These are phyloP conservation scores for Chrysolina oricalcia DNA, from an alignment of 2,888 invertebrate species.

Conservation along the genomic window DNA sequence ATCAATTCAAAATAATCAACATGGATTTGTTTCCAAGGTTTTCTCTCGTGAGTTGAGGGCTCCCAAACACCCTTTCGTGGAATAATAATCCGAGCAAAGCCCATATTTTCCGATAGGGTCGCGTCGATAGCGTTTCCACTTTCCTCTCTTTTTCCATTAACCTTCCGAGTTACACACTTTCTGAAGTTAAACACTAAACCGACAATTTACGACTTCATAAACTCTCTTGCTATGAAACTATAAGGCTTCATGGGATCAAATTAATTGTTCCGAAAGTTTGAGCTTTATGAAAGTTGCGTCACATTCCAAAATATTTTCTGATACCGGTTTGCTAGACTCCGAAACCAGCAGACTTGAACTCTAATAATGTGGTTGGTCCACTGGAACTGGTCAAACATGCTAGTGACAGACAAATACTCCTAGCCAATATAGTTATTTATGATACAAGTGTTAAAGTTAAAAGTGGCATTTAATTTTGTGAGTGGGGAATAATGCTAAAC, in stretches of 20 bases:
- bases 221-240: conserved; percentile 32
- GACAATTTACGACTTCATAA: conserved; percentile 37
- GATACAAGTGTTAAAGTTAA: too few species aligned
- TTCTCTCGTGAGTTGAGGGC: not conserved
- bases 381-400: not conserved
- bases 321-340: not conserved
- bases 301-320: conserved; percentile 7
- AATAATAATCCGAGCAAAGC: conserved; percentile 1
- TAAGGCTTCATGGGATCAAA: conserved; percentile 32
- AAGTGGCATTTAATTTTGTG: too few species aligned
- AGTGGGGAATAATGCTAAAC: too few species aligned
- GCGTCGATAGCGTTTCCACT: not conserved
- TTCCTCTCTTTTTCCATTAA: conserved; percentile 28
- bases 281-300: conserved; percentile 16
- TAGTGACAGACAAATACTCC: not conserved
- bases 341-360: not conserved
- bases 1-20: too few species aligned
- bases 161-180: conserved; percentile 29
- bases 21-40: not conserved
- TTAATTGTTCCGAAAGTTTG: conserved; percentile 34
- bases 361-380: not conserved
- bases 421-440: too few species aligned
- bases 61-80: not conserved
- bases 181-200: conserved; percentile 30
- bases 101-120: conserved; percentile 5